Evolutionary conservation across 2,113 vertebrate species (phyloP).

Genomic region (Podarcis raffonei): DNA sequence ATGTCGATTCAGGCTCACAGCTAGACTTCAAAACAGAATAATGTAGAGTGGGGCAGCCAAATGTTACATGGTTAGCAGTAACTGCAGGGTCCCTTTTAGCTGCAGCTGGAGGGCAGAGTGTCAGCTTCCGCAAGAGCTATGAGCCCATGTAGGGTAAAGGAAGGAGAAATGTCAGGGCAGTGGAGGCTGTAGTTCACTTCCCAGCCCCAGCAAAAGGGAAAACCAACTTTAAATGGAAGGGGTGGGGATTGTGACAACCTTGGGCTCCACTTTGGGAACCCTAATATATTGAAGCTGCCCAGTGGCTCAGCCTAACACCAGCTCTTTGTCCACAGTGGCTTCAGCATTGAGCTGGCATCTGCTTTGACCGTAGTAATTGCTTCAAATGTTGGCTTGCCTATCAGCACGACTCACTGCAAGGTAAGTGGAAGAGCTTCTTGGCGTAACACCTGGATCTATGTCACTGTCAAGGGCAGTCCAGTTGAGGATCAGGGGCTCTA

Average conservation of each 20-base stretch:
- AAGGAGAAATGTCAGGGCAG: neutral
- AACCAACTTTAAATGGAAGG: neutral
- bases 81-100: too few species aligned
- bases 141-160: neutral
- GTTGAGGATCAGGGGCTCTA: neutral
- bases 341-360: conserved; percentile 96
- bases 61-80: too few species aligned
- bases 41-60: too few species aligned
- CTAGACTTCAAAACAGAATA: too few species aligned
- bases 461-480: neutral
- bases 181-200: neutral
- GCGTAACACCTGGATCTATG: neutral
- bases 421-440: conserved; percentile 68
- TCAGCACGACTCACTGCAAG: conserved; percentile 98
- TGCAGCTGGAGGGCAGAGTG: neutral
- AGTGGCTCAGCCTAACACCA: neutral
- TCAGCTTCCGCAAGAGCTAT: neutral
- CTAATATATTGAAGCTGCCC: neutral
- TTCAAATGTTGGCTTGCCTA: conserved; percentile 93
- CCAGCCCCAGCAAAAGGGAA: neutral
- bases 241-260: neutral
- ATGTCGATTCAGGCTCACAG: too few species aligned
- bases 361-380: conserved; percentile 92
- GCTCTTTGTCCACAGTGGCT: conserved; percentile 80
- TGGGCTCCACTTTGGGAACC: neutral